A percentile compares a stretch with the other conserved stretches of the same genome.
phyloP scores from a whole-genome alignment of 2,888 invertebrate genomes.

The Drosophila pseudotalamancana region DNA sequence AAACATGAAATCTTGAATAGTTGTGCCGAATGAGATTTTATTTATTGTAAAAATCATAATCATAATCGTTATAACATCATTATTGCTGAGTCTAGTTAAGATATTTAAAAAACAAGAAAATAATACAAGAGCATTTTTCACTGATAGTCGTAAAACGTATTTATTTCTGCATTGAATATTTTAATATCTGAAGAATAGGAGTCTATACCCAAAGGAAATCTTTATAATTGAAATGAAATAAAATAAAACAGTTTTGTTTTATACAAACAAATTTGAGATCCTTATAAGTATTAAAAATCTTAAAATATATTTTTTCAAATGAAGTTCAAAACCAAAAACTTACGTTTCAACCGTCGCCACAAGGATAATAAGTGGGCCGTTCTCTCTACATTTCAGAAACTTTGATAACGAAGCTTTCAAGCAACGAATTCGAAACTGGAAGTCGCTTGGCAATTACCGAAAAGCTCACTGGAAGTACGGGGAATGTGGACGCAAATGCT shows the following conservation, averaged over 20 bases:
- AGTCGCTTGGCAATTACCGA: conserved; percentile 14
- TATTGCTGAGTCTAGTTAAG: conserved; percentile 2
- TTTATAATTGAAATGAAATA: too few relatives aligned
- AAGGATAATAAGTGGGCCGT: conserved; percentile 6
- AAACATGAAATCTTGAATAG: too few relatives aligned
- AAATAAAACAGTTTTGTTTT: too few relatives aligned
- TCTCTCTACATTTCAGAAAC: conserved; percentile 26
- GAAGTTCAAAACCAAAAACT: background rate
- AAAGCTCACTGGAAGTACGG: conserved; percentile 50
- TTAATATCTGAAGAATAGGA: too few relatives aligned
- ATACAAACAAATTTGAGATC: too few relatives aligned
- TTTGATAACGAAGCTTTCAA: conserved; percentile 67
- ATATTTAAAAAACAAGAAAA: background rate
- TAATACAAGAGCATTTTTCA: too few relatives aligned
- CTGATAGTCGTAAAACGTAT: too few relatives aligned
- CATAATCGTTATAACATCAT: background rate
- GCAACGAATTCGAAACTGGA: conserved; percentile 61
- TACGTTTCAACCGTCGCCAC: conserved; percentile 19
- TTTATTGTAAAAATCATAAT: background rate
- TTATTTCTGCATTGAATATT: too few relatives aligned
- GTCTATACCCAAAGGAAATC: too few relatives aligned
- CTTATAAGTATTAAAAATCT: too few relatives aligned
- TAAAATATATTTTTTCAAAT: too few relatives aligned
- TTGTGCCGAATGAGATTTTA: too few relatives aligned
- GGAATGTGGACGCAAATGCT: conserved; percentile 1